Base-by-base conservation (phyloP, 2,113 vertebrate species). In the Solea solea region DNA sequence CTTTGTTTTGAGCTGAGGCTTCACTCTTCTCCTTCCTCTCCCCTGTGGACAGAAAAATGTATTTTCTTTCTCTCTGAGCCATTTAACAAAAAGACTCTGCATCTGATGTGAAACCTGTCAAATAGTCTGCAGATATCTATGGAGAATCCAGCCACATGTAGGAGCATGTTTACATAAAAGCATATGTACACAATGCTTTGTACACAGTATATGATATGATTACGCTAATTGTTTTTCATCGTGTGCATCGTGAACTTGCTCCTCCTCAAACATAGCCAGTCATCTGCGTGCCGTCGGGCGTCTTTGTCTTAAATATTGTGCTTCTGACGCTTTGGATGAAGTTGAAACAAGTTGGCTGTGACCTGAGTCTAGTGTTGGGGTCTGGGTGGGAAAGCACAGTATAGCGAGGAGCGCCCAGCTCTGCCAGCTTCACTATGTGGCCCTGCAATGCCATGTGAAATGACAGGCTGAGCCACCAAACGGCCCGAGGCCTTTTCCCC, bases 401-500 rank as follows among this genome's bases (percentile, higher is more conserved):
- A 9, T 84, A 70, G 78, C 77, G 83, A 83, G 78, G 77, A 79
- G 89, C 4, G 82, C 82, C 81, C 81, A 55, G 87, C 84, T 69
- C 67, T 91, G 91, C 92, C 92, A 91, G 88, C 86, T 90, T 90
- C 88, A 92, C 92, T 87, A 87, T 89, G 89, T 86, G 88, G 84
- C 86, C 85, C 65, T 72, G 90, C 86, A 74, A 85, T 86, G 91
- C 80, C 94, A 94, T 93, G 88, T 84, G 91, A 94, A 92, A 93
- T 94, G 93, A 94, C 92, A 94, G 90, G 90, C 80, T 78, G 76
- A 93, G 93, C 93, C 93, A 93, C 88, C 68, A 51, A 86, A 90
- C 39, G 61, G 88, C 93, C 93, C 16, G 56, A 58, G 92, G 94
- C 91, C 73, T 71, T 93, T 92, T 86, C 90, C 86, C 86, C 80